Base-by-base conservation (phyloP, 1,140 invertebrate genomes). In the Brachionus angularis region DNA sequence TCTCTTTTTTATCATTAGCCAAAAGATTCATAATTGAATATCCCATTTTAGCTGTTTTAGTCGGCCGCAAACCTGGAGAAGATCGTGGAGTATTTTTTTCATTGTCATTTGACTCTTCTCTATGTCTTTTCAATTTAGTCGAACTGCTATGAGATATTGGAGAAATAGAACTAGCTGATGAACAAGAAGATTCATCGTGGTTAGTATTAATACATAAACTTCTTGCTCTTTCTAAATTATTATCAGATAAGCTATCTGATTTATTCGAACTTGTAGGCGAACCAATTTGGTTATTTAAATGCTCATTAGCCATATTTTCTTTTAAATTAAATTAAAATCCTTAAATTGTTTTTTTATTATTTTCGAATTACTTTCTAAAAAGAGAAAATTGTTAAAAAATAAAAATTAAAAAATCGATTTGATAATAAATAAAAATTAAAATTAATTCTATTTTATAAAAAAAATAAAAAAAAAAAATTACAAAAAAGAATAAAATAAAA, bases 11-110 rank as follows among this genome's bases (percentile, higher is more conserved):
- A 18, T 58, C 53, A 18, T 58, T 58, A 18, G 33, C 53, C 1
- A 58, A n/a, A 1, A 58, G 21, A 36, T 23, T 58, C 53, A 58
- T 58, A 7, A 58, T 58, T 3, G 53, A 58, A 39, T 58, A 58
- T 16, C 33, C 34, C 36, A 39, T 39, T 39, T 58, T 58, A 33
- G 53, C 33, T 1, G 53, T 23, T 58, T 58, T 58, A 36, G 16
- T 23, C 10, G 53, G 53, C 10, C 33, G 53, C 16, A 3, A n/a
- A 42, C 14, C 16, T n/a, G 39, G 14, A 0, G 53, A 23, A 2
- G 33, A 12, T 8, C 33, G 3, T 3, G 7, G n/a, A n/a, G n/a
- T n/a, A n/a, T n/a, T 5, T 10, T 58, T 34, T 2, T 58, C 18
- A 3, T 7, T 14, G 1, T 58, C 53, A 25, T 18, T 8, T 14